Percentiles rank a stretch among this genome's conserved stretches.
Evolutionary conservation across 2,888 invertebrate species (phyloP).

Genomic region (Phanerotoma sp.): DNA sequence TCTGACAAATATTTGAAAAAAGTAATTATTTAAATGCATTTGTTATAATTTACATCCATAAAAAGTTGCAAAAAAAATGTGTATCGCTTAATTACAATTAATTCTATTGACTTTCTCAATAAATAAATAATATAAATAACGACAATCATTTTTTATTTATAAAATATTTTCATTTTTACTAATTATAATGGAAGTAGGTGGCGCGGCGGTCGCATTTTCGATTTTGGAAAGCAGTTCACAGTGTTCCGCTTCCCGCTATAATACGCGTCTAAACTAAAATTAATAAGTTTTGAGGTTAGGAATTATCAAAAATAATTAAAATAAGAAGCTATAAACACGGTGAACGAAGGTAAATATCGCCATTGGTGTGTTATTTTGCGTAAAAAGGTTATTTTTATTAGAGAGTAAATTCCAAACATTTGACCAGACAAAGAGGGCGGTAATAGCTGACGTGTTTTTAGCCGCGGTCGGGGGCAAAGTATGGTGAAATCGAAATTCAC

Average conservation of each 20-base stretch:
- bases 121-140: too few relatives aligned
- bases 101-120: too few relatives aligned
- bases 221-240: not conserved
- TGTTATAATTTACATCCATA: not conserved
- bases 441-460: conserved; percentile 46
- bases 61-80: too few relatives aligned
- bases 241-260: conserved; percentile 18
- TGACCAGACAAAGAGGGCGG: conserved; percentile 42
- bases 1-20: not conserved
- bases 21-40: not conserved
- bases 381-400: conserved; percentile 24
- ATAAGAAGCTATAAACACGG: not conserved
- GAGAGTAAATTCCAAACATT: conserved; percentile 27
- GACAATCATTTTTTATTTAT: too few relatives aligned
- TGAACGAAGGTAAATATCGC: not conserved
- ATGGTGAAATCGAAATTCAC: conserved; percentile 51
- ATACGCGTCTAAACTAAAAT: not conserved
- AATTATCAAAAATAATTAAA: not conserved
- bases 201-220: not conserved
- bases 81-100: too few relatives aligned
- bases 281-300: not conserved
- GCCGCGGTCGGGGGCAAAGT: conserved; percentile 46
- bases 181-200: not conserved
- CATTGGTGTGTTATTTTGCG: not conserved
- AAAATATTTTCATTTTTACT: too few relatives aligned